Base-by-base conservation (phyloP, 2,888 invertebrate genomes). In the Cantharis rustica region DNA sequence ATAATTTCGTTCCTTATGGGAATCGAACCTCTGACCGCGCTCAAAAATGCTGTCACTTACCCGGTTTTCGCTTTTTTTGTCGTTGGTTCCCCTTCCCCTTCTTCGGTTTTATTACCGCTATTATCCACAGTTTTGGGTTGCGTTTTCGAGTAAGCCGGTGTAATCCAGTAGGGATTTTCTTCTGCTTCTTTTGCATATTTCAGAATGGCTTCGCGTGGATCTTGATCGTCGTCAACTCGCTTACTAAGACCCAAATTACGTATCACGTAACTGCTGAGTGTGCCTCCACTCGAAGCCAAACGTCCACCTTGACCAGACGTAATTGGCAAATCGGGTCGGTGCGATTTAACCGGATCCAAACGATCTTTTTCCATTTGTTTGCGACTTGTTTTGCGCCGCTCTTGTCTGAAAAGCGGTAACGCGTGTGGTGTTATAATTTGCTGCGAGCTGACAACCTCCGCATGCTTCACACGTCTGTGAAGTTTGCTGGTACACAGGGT, bases 401-500 rank as follows among this genome's bases (percentile, higher is more conserved):
- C 97, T 86, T 97, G 96, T 31, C 98, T 92, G 89, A 99, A 99
- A 88, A 99, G 90, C 0, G 99, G 99, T 75, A 99, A 88, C 0
- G 99, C 97, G 86, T 98, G 97, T 0, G 98, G 99, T 0, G 99
- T 98, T 10, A 99, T 97, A 63, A 99, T 96, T 86, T 98, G 96
- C 81, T 97, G 95, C 0, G 95, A 94, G 71, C 96, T 94, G 72
- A 98, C 93, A 74, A 97, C 93, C 88, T 98, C 98, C 0, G 95
- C 92, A 4, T 95, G 93, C 81, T 95, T 94, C 23, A 93, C 92
- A 86, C 95, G 96, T 72, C 94, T 91, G 81, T 94, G 93, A 0
- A 92, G 92, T 87, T 97, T 97, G 0, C 94, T 93, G 3, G 95
- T 95, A 85, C 98, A 98, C 0, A 98, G 87, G 84, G 96, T 95